Evolutionary conservation across 2,797 vertebrate species (phyloP).

Genomic region (Acanthurus leucopareius): DNA sequence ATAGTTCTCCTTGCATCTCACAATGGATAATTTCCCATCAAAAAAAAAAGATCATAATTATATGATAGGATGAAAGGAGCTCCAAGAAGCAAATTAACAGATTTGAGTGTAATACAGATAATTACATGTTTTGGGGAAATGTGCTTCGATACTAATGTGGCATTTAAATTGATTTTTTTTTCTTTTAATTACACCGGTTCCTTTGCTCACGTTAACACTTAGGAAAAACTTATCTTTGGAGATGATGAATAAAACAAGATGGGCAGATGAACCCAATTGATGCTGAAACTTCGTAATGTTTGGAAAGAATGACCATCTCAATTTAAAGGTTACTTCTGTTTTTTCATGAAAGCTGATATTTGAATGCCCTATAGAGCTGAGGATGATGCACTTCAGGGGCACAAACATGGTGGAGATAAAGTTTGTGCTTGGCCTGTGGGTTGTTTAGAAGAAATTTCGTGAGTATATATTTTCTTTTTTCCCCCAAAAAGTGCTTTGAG

Average conservation of each 20-base stretch:
- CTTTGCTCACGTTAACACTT: slow-evolving; percentile 14
- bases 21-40: slow-evolving; percentile 51
- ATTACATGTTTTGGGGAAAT: slow-evolving; percentile 60
- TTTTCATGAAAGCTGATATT: background rate
- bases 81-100: slow-evolving; percentile 62
- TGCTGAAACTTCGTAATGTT: slow-evolving; percentile 2
- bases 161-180: slow-evolving; percentile 48
- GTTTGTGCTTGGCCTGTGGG: background rate
- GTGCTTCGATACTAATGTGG: slow-evolving; percentile 54
- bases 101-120: slow-evolving; percentile 52
- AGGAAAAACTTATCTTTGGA: slow-evolving; percentile 10
- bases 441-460: background rate
- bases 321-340: background rate
- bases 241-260: background rate
- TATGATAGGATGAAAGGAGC: slow-evolving; percentile 51
- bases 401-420: background rate
- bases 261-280: background rate
- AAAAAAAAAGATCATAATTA: slow-evolving; percentile 57
- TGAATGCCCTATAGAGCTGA: background rate
- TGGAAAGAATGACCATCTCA: background rate
- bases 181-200: slow-evolving; percentile 28
- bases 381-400: background rate
- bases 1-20: slow-evolving; percentile 14
- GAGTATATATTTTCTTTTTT: background rate
- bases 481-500: background rate